Evolutionary conservation across 2,113 vertebrate species (phyloP), one percentile per base, ranked within the genome.

Genomic region (Tragelaphus scriptus): DNA sequence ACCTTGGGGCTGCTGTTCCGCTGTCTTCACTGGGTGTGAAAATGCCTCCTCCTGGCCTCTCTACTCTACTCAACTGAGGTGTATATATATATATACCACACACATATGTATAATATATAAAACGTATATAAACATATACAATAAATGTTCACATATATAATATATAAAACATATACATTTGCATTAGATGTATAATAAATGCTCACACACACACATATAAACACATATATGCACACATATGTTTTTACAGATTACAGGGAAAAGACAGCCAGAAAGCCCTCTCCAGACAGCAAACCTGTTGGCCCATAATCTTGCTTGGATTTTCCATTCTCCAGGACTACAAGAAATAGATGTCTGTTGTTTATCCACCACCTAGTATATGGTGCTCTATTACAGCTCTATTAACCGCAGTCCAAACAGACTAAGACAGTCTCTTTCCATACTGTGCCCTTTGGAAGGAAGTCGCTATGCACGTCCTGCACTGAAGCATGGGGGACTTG

Each of bases 1-100:
- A 36, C 65, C 17, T 21, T 21, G 32, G 65, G 1, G 2, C 47
- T 30, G 47, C 47, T 10, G 0, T 19, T 19, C 16, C 0, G 8
- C 47, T 19, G 28, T 32, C 77, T 2, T 81, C 47, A 32, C 30
- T 51, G 79, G 47, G 2, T 11, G 49, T 51, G 79, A 51, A 49
- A 51, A 49, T 1, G 16, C 28, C 79, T 49, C 79, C 28, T 12
- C 17, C 79, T 51, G 79, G 79, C 79, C 47, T 81, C 79, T 49
- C 47, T 32, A 32, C 28, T 51, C 28, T 19, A 3, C 26, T 51
- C 49, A 80, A 19, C 77, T 49, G 77, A 49, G 65, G 2, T 11
- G 2, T 36, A 1, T n/a, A 0, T 68, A 19, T 21, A 11, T 3
- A 68, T 0, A 63, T 32, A 63, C 58, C 58, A 28, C 58, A 58